phyloP scores from a whole-genome alignment of 2,888 invertebrate species.

The Vannuccia rotundouncinata region DNA sequence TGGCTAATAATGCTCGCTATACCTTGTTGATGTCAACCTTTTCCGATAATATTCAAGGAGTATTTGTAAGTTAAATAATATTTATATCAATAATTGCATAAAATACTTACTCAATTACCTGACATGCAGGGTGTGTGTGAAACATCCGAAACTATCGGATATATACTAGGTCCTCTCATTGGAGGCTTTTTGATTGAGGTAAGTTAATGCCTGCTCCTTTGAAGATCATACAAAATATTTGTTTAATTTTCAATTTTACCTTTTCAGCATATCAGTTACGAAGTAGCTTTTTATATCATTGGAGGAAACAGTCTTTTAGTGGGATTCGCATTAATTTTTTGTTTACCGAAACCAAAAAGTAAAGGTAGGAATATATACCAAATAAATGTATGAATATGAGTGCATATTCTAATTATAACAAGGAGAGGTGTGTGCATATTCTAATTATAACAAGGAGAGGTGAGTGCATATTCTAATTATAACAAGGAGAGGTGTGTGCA shows the following conservation, averaged over 20 bases:
- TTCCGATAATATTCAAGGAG: not conserved
- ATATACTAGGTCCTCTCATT: not conserved
- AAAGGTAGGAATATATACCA: too few species aligned
- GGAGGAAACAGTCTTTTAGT: not conserved
- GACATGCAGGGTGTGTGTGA: not conserved
- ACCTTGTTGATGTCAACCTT: not conserved
- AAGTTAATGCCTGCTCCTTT: not conserved
- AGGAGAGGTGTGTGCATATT: too few species aligned
- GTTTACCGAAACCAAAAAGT: not conserved
- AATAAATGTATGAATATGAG: too few species aligned
- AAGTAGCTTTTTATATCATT: not conserved
- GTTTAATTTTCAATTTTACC: not conserved
- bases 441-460: too few species aligned
- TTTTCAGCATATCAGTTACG: not conserved
- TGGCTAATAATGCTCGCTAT: not conserved
- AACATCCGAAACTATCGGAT: not conserved
- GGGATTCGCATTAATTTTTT: not conserved
- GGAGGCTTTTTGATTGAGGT: not conserved
- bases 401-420: too few species aligned
- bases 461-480: too few species aligned
- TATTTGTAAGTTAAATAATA: not conserved
- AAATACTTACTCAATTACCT: not conserved
- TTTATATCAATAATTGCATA: not conserved
- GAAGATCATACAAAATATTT: not conserved
- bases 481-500: too few species aligned